These are phyloP conservation scores for Bagarius yarrelli DNA, from an alignment of 2,113 vertebrate genomes.

Conservation along the genomic window DNA sequence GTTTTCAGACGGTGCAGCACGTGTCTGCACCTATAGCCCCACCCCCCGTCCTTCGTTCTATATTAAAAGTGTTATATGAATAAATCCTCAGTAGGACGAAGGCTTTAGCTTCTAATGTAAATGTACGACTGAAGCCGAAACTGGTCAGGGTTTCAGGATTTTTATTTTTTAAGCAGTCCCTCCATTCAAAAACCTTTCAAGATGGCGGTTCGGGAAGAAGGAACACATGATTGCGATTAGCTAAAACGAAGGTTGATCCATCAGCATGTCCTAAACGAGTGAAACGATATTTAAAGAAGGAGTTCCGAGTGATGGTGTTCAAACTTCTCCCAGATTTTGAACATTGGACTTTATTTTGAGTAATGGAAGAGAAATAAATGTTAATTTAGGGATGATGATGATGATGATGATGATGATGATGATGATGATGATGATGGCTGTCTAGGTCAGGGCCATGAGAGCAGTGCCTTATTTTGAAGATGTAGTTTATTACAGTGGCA, in stretches of 20 bases:
- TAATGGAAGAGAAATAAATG: slow-evolving; percentile 28
- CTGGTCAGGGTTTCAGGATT: not conserved
- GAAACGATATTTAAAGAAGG: slow-evolving; percentile 23
- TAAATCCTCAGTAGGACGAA: not conserved
- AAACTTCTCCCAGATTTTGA: slow-evolving; percentile 10
- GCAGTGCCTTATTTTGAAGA: slow-evolving; percentile 51
- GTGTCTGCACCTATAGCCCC: not conserved
- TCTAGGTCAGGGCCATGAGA: slow-evolving; percentile 39
- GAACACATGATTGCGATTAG: not conserved
- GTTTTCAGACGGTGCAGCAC: not conserved
- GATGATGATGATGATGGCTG: no score
- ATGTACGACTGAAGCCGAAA: not conserved
- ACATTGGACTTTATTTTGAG: slow-evolving; percentile 12
- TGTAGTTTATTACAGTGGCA: slow-evolving; percentile 29
- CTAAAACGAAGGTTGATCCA: not conserved
- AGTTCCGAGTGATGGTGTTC: slow-evolving; percentile 23
- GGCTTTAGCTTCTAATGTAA: not conserved
- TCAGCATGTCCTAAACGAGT: not conserved
- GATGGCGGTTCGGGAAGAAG: not conserved
- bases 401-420: no score
- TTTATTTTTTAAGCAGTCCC: not conserved
- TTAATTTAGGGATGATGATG: not conserved
- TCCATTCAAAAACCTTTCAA: not conserved
- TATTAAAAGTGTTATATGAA: not conserved
- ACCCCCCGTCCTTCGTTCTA: not conserved